phyloP scores from a whole-genome alignment of 2,113 vertebrate species.

The Heterotilapia buettikoferi region DNA sequence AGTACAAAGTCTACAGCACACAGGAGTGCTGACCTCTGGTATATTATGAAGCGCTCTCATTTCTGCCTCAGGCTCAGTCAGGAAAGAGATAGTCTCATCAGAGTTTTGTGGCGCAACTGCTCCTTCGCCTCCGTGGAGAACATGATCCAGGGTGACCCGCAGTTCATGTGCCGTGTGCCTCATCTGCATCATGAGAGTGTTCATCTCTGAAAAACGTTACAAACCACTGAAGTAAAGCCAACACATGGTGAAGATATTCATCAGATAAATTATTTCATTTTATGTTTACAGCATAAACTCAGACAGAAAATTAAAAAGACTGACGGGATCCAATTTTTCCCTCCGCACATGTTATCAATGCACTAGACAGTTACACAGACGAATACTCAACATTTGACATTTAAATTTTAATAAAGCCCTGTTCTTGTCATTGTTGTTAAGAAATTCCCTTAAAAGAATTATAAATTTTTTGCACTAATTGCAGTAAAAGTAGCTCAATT shows the following conservation, averaged over 20 bases:
- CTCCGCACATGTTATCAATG: background rate
- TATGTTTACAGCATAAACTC: background rate
- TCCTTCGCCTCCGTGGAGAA: constrained; percentile 47
- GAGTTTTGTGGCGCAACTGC: constrained; percentile 9
- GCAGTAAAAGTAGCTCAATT: background rate
- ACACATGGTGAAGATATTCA: background rate
- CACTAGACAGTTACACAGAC: background rate
- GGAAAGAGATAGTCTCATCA: constrained; percentile 39
- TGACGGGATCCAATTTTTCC: background rate
- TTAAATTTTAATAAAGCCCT: background rate
- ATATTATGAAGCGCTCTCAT: constrained; percentile 33
- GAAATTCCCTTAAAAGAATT: background rate
- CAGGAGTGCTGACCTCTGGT: constrained; percentile 36
- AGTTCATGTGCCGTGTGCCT: constrained; percentile 68
- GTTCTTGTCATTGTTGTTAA: background rate
- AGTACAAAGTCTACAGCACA: background rate
- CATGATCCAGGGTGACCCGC: constrained; percentile 61
- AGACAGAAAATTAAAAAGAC: background rate
- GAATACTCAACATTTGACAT: background rate
- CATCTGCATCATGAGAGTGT: constrained; percentile 72
- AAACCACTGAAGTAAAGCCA: background rate
- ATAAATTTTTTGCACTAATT: background rate
- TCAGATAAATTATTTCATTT: background rate
- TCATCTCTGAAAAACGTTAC: constrained; percentile 59
- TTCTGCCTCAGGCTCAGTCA: constrained; percentile 33